Base-by-base conservation (phyloP, 2,888 invertebrate genomes). In the Lucinisca nassula region DNA sequence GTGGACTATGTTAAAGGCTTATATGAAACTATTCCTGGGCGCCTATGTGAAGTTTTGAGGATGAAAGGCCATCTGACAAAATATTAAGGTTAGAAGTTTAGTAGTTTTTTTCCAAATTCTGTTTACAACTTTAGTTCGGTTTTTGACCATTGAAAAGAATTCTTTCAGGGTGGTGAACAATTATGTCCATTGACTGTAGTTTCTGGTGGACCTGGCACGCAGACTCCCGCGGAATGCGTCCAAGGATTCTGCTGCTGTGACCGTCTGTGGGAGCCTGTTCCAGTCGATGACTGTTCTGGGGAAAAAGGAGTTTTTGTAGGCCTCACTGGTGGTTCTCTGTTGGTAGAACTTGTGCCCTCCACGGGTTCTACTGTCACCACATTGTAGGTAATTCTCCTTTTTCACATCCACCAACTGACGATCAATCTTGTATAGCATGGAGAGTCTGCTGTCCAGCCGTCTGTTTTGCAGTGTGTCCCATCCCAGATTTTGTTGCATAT, bases 401-500 rank as follows among this genome's bases (percentile, higher is more conserved):
- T 67, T 67, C 67, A 35, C 35, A 35, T 35, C 51, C 35, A 80
- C 80, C 27, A 74, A 24, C 14, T 73, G 73, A 21, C 55, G 73
- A 58, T 51, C 51, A 24, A 73, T 79, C 37, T 45, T 72, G 45
- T 70, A 70, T 40, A 79, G 70, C 79, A 79, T 79, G 35, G 61
- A 61, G n/a, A 80, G 51, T 32, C 58, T 51, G 40, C 10, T 49
- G 55, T 80, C 73, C 2, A 73, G 38, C 38, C 80, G 35, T 10
- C 55, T 51, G 17, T 80, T 73, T n/a, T 74, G 73, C 10, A 80
- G 40, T 24, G 80, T 51, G 17, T 32, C 37, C 74, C 73, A 74
- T 61, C 79, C 79, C 67, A 79, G 51, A 21, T 79, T 35, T 49
- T 51, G 32, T 27, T 79, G 79, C 79, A 79, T 79, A 40, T 27